These are phyloP conservation scores for Hymenopus coronatus DNA, from an alignment of 2,888 invertebrate species.

Conservation along the genomic window DNA sequence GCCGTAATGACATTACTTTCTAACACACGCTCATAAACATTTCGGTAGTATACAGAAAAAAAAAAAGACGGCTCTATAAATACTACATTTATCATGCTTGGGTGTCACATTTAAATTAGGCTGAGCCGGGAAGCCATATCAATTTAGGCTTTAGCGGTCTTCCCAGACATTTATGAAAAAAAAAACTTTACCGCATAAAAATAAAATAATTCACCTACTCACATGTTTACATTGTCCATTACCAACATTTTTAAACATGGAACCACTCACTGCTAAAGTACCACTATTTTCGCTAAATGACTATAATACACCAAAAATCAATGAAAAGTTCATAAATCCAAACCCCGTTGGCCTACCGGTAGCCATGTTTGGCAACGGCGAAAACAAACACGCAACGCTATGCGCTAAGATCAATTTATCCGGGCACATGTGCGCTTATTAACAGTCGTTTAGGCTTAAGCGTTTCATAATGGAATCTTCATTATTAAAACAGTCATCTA, in stretches of 20 bases:
- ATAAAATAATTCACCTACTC: neutral
- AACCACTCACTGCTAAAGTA: neutral
- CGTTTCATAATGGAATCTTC: neutral
- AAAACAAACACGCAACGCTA: conserved; percentile 15
- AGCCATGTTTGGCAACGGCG: conserved; percentile 21
- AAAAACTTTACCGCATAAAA: neutral
- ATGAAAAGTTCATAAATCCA: conserved; percentile 18
- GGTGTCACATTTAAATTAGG: neutral
- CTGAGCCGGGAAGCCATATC: conserved; percentile 8
- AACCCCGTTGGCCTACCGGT: neutral
- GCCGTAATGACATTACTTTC: neutral
- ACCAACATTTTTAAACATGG: neutral
- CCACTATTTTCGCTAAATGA: neutral
- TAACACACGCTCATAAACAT: neutral
- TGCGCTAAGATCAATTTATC: conserved; percentile 18
- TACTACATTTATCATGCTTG: neutral
- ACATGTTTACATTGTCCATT: neutral
- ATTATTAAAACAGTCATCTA: neutral
- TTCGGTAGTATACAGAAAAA: too few species aligned
- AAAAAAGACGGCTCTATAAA: neutral
- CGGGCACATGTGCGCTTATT: conserved; percentile 5
- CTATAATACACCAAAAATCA: conserved; percentile 18
- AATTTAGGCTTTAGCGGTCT: conserved; percentile 3
- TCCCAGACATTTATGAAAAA: neutral
- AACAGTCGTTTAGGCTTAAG: neutral